phyloP scores from a whole-genome alignment of 23 tunicate genomes.

The Halocynthia aurantium region DNA sequence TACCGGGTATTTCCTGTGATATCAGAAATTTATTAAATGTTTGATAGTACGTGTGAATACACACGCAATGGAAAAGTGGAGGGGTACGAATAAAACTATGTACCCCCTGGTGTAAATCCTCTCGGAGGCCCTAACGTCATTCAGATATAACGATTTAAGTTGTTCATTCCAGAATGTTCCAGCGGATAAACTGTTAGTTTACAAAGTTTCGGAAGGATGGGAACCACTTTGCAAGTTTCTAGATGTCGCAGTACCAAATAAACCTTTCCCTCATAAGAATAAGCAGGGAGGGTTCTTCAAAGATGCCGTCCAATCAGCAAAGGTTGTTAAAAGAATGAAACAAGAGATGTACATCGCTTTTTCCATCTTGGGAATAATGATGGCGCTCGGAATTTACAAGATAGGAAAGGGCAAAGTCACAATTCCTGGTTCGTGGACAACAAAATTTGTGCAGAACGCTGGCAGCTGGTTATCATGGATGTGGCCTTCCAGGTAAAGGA shows the following conservation, averaged over 20 bases:
- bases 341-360: neutral
- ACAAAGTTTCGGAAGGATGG: constrained; percentile 7
- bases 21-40: too few species aligned
- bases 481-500: too few species aligned
- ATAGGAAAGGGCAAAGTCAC: too few species aligned
- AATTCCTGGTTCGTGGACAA: too few species aligned
- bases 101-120: too few species aligned
- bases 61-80: too few species aligned
- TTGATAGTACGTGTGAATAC: too few species aligned
- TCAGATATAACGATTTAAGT: neutral
- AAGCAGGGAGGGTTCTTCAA: neutral
- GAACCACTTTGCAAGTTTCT: constrained; percentile 7
- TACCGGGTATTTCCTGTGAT: too few species aligned
- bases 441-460: too few species aligned
- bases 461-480: too few species aligned
- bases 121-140: neutral
- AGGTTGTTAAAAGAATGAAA: neutral
- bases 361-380: neutral
- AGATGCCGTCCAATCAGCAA: neutral
- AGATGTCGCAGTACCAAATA: neutral
- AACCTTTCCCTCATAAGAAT: constrained; percentile 6
- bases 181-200: neutral
- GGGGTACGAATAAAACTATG: too few species aligned
- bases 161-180: neutral
- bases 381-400: neutral